Evolutionary conservation across 2,797 vertebrate genomes (phyloP), one percentile per base, ranked within the genome.

Genomic region (Lemur catta): DNA sequence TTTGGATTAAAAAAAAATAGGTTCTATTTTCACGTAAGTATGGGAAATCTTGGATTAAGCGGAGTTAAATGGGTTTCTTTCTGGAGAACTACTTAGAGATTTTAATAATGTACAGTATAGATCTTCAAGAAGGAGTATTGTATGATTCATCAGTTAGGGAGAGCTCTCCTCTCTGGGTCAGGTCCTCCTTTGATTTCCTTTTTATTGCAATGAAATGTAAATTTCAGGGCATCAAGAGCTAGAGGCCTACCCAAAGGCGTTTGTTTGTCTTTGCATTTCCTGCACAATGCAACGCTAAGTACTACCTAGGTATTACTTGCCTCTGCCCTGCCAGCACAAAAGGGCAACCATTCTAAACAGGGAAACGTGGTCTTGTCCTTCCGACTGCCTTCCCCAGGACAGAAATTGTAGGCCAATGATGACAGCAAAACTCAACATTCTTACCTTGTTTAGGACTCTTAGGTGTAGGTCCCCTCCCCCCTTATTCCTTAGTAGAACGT

Each of bases 191-290:
- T 87, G 80, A 92, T 90, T 92, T 92, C 67, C 88, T 92, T 89
- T 84, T 95, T 81, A 92, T 81, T 92, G 33, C 59, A 90, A 61
- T 81, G 89, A 96, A 87, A 90, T 84, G 46, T 84, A 93, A 96
- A 95, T 94, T 88, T 96, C 28, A 94, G 80, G 41, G 69, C 71
- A 90, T 80, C 63, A 80, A 71, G 93, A 89, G 69, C 24, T 41
- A 74, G 52, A 57, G 26, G 63, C 18, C 15, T 48, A 63, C 69
- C 38, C 22, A 82, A 94, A 81, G 63, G 50, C 43, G 65, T 57
- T 41, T 82, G 76, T 30, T 50, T 93, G 61, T 57, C 84, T 94
- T 93, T 96, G 95, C 78, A 74, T 89, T 91, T 89, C 17, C 50
- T 57, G 55, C 3, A 74, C 24, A 33, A 63, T 2, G 18, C 61